Conservation (phyloP, 1,140 invertebrate genomes). For the Pararge aegeria region DNA sequence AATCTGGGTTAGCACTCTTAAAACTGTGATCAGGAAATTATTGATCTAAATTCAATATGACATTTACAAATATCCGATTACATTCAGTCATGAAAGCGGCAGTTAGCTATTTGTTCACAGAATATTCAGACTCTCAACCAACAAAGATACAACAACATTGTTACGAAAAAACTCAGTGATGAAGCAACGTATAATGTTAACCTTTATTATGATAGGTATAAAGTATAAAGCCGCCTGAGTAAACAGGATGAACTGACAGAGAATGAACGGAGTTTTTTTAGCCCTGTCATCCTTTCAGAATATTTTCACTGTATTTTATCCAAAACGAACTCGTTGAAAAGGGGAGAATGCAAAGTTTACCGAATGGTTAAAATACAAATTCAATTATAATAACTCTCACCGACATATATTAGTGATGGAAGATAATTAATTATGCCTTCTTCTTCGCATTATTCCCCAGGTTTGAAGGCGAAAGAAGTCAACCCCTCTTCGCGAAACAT, state of each 20-base stretch:
- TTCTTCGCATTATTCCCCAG: too few species aligned
- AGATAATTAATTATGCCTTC: too few species aligned
- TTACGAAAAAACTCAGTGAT: background rate
- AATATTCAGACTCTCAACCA: conserved; percentile 5
- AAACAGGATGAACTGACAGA: conserved; percentile 1
- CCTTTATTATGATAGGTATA: background rate
- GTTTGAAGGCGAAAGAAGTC: too few species aligned
- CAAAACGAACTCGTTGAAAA: conserved; percentile 8
- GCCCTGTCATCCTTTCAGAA: conserved; percentile 20
- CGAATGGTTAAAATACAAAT: background rate
- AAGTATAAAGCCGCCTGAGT: conserved; percentile 2
- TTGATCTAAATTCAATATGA: background rate
- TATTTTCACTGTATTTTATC: conserved; percentile 20
- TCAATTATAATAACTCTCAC: background rate
- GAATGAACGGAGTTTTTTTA: conserved; percentile 12
- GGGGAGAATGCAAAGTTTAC: conserved; percentile 1
- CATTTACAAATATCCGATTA: background rate
- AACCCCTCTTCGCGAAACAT: too few species aligned
- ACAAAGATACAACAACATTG: conserved; percentile 15
- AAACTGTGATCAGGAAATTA: too few species aligned
- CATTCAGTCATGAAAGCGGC: background rate
- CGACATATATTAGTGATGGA: too few species aligned
- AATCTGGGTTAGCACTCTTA: too few species aligned
- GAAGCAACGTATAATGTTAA: background rate
- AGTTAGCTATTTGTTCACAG: conserved; percentile 9